A percentile compares a stretch with the other conserved stretches of the same genome.
Conservation (phyloP, 2,888 invertebrate species). For the Brenthis daphne region DNA sequence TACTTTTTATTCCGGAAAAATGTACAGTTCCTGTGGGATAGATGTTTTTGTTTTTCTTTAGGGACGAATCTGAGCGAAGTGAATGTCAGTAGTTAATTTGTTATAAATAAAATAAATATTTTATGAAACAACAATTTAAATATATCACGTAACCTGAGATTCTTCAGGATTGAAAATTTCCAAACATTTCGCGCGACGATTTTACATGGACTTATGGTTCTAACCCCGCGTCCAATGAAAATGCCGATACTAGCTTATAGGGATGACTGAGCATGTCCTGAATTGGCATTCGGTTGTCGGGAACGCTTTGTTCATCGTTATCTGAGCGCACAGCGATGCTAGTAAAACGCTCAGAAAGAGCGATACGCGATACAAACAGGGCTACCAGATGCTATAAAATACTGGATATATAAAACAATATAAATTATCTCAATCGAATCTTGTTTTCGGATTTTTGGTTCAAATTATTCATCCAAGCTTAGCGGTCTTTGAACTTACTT, state of each 20-base stretch:
- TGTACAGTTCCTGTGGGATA: too few species aligned
- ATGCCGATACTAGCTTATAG: slow-evolving; percentile 40
- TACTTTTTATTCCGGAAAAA: too few species aligned
- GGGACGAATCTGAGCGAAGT: too few species aligned
- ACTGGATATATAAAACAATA: neutral
- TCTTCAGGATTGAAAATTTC: too few species aligned
- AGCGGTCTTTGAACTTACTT: too few species aligned
- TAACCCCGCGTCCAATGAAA: slow-evolving; percentile 29
- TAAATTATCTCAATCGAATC: neutral
- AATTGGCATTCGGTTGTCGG: slow-evolving; percentile 41
- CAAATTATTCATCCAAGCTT: too few species aligned
- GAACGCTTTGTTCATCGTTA: slow-evolving; percentile 61
- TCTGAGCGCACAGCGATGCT: slow-evolving; percentile 64
- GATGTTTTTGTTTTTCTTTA: too few species aligned
- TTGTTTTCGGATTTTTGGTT: too few species aligned
- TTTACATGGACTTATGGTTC: slow-evolving; percentile 19
- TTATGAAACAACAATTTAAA: too few species aligned
- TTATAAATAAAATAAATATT: too few species aligned
- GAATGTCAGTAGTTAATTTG: too few species aligned
- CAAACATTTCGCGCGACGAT: slow-evolving; percentile 5
- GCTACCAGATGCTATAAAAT: slow-evolving; percentile 2
- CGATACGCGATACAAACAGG: slow-evolving; percentile 20
- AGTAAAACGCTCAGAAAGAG: slow-evolving; percentile 48
- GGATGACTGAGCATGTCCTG: slow-evolving; percentile 61
- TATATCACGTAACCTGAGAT: too few species aligned